A percentile compares a stretch with the other conserved stretches of the same genome.
phyloP scores from a whole-genome alignment of 2,888 invertebrate species.

The Euzetes globulus region DNA sequence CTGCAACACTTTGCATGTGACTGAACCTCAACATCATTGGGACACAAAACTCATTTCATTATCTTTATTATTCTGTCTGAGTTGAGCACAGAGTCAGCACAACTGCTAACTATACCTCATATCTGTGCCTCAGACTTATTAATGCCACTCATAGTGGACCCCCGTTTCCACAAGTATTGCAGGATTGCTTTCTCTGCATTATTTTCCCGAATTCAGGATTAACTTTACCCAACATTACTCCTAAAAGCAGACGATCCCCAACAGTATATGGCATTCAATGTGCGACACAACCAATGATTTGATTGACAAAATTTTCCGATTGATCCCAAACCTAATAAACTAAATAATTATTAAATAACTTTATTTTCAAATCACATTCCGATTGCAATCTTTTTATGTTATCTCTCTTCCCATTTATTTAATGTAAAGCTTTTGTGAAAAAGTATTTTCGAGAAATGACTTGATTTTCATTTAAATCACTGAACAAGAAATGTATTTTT shows the following conservation, averaged over 20 bases:
- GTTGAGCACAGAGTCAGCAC: background rate
- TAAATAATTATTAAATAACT: background rate
- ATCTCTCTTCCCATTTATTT: no score
- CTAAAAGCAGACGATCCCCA: background rate
- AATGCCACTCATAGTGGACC: background rate
- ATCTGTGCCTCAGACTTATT: background rate
- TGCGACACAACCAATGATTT: background rate
- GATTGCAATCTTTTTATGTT: no score
- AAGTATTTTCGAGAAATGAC: no score
- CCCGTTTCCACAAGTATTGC: background rate
- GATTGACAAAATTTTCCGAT: background rate
- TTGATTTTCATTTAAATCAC: no score
- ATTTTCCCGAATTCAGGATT: background rate
- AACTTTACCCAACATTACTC: background rate
- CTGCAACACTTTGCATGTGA: slow-evolving; percentile 29
- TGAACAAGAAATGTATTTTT: background rate
- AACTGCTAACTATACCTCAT: background rate
- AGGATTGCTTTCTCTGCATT: background rate
- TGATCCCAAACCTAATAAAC: background rate
- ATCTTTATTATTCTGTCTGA: slow-evolving; percentile 15
- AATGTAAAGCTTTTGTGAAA: no score
- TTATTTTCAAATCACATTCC: no score
- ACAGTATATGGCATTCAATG: slow-evolving; percentile 5
- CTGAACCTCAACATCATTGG: slow-evolving; percentile 19
- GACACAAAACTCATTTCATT: slow-evolving; percentile 20